Conservation (phyloP, 2,888 invertebrate genomes). For the Mactromeris polynyma region DNA sequence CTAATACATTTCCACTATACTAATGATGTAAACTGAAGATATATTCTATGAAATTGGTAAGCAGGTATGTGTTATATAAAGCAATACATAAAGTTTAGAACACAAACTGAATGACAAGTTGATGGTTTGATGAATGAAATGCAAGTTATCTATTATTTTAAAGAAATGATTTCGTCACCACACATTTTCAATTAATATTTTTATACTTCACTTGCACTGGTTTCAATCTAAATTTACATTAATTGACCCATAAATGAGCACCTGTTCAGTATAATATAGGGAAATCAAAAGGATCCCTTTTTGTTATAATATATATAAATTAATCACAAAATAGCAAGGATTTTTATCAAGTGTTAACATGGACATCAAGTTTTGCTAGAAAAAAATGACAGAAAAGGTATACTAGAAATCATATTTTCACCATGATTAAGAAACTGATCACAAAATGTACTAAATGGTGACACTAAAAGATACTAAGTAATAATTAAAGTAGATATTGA, state of each 20-base stretch:
- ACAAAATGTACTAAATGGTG: background rate
- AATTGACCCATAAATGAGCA: background rate
- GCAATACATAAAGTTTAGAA: conserved; percentile 9
- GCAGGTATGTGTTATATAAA: conserved; percentile 4
- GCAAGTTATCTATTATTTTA: background rate
- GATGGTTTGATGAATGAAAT: background rate
- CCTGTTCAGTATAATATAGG: background rate
- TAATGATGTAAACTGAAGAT: conserved; percentile 1
- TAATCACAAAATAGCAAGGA: background rate
- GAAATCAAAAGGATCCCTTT: background rate
- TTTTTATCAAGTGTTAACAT: background rate
- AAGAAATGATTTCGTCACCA: background rate
- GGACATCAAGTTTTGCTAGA: background rate
- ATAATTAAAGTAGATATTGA: background rate
- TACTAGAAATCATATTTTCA: background rate
- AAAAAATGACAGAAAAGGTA: background rate
- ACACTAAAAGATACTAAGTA: background rate
- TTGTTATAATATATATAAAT: background rate
- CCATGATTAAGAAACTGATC: background rate
- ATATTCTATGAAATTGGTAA: conserved; percentile 3
- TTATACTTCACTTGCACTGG: background rate
- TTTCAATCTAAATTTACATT: background rate
- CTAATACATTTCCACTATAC: background rate
- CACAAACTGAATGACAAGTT: background rate
- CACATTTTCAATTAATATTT: background rate